Conservation (phyloP, 2,888 invertebrate genomes). For the Peribatodes rhomboidaria region DNA sequence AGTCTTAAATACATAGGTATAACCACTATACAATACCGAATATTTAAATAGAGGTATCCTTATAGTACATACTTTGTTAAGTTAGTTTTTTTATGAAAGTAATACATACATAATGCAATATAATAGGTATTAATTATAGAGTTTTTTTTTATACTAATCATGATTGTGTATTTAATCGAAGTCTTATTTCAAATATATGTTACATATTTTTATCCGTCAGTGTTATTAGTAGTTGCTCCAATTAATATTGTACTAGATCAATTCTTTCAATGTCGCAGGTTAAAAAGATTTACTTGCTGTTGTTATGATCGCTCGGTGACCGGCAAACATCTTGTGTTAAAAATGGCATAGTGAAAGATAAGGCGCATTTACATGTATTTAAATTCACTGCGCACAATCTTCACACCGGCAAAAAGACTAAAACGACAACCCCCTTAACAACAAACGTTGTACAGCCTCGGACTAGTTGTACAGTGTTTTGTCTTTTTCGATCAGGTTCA, state of each 20-base stretch:
- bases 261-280: background rate
- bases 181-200: conserved; percentile 13
- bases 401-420: no score
- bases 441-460: no score
- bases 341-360: no score
- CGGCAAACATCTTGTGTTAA: background rate
- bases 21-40: conserved; percentile 32
- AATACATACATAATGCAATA: conserved; percentile 18
- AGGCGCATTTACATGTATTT: no score
- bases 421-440: no score
- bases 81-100: conserved; percentile 15
- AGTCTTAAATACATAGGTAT: background rate
- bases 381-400: no score
- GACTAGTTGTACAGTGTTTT: no score
- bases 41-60: conserved; percentile 13
- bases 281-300: background rate
- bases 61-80: conserved; percentile 6
- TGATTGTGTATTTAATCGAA: conserved; percentile 22
- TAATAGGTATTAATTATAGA: background rate
- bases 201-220: background rate
- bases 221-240: background rate
- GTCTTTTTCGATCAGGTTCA: no score
- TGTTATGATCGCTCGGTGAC: background rate
- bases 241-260: background rate
- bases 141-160: conserved; percentile 27